These are phyloP conservation scores for Fragum whitleyi DNA, from an alignment of 2,888 invertebrate species.

Conservation along the genomic window DNA sequence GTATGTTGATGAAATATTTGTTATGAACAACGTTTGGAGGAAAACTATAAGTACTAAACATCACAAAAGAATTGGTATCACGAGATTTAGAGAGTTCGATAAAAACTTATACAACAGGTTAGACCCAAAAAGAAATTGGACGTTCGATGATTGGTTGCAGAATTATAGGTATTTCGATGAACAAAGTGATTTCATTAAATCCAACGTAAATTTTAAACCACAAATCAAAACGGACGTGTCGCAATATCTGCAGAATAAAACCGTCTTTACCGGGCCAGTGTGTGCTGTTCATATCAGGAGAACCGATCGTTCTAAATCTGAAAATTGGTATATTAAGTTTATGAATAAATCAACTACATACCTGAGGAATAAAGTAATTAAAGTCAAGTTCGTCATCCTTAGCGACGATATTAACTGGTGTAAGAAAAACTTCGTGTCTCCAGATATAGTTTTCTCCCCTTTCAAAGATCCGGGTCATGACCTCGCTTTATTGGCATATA, in stretches of 20 bases:
- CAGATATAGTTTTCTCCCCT: not conserved
- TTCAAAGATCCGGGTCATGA: not conserved
- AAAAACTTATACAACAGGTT: no score
- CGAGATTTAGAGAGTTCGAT: no score
- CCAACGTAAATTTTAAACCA: not conserved
- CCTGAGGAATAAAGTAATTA: not conserved
- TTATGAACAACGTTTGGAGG: not conserved
- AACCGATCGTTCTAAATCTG: not conserved
- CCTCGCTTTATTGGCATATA: not conserved
- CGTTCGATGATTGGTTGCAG: not conserved
- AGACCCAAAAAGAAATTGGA: not conserved
- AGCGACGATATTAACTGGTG: not conserved
- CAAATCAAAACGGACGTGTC: not conserved
- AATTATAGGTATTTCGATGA: not conserved
- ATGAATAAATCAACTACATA: not conserved
- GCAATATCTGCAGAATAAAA: not conserved
- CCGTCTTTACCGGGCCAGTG: not conserved
- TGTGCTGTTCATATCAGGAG: not conserved
- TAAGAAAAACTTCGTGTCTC: not conserved
- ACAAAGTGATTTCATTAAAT: not conserved
- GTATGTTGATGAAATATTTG: not conserved
- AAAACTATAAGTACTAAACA: not conserved
- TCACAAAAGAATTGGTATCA: not conserved
- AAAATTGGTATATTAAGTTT: not conserved
- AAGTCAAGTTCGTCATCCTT: not conserved